Evolutionary conservation across 1,140 invertebrate genomes (phyloP).

Genomic region (Drosophila dunni): DNA sequence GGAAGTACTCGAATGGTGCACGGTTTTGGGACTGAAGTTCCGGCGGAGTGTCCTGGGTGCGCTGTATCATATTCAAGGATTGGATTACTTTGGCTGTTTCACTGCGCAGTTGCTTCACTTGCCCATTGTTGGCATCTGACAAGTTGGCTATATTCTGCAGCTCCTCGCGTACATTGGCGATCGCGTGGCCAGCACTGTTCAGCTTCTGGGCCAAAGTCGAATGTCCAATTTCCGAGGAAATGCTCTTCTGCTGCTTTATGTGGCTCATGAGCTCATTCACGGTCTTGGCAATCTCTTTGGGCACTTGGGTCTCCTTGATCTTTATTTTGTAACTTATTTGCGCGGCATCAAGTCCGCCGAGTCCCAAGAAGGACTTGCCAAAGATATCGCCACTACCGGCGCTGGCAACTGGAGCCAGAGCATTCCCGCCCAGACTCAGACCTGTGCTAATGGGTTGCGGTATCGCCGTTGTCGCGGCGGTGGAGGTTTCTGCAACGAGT

Average conservation of each 20-base stretch:
- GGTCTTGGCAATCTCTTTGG: conserved; percentile 88
- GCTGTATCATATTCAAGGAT: conserved; percentile 91
- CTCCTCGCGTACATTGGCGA: conserved; percentile 75
- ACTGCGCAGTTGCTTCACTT: conserved; percentile 90
- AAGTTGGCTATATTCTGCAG: conserved; percentile 86
- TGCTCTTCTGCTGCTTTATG: conserved; percentile 92
- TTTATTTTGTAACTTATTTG: conserved; percentile 68
- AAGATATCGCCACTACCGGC: conserved; percentile 75
- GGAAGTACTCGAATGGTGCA: conserved; percentile 90
- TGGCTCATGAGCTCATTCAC: conserved; percentile 89
- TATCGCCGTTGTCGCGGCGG: conserved; percentile 64
- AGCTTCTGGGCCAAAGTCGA: conserved; percentile 79
- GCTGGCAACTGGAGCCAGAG: not conserved
- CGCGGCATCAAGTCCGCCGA: conserved; percentile 88
- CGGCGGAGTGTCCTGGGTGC: conserved; percentile 91
- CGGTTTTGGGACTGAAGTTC: conserved; percentile 92
- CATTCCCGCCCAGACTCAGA: conserved; percentile 52
- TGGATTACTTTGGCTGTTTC: conserved; percentile 91
- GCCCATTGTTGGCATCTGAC: conserved; percentile 87
- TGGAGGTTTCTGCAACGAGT: conserved; percentile 45
- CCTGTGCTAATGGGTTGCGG: conserved; percentile 53
- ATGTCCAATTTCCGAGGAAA: conserved; percentile 92
- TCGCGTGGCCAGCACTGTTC: conserved; percentile 73
- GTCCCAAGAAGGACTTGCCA: conserved; percentile 85
- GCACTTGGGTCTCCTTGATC: conserved; percentile 90